Conservation (phyloP, 2,797 vertebrate genomes). For the Gymnoscopelus braueri region DNA sequence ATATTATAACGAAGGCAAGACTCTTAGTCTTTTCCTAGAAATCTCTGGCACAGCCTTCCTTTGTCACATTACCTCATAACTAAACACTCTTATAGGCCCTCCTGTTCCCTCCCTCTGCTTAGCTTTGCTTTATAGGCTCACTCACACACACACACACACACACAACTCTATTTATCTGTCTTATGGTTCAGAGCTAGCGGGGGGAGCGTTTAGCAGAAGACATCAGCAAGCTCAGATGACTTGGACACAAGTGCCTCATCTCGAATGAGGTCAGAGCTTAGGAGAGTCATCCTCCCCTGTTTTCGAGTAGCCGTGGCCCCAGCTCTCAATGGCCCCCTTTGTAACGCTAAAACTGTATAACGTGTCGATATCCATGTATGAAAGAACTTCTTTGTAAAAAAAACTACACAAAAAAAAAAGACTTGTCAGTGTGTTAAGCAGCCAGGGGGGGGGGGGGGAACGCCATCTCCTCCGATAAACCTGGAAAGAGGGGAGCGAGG, state of each 20-base stretch:
- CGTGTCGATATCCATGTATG: slow-evolving; percentile 67
- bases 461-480: slow-evolving; percentile 26
- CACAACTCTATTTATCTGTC: slow-evolving; percentile 9
- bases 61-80: slow-evolving; percentile 78
- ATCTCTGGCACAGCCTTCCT: slow-evolving; percentile 71
- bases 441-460: slow-evolving; percentile 9
- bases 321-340: slow-evolving; percentile 66
- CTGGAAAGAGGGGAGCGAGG: not conserved
- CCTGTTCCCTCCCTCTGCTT: slow-evolving; percentile 62
- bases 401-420: slow-evolving; percentile 8
- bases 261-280: slow-evolving; percentile 48
- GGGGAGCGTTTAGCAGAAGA: slow-evolving; percentile 25
- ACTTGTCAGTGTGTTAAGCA: slow-evolving; percentile 25
- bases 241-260: slow-evolving; percentile 36
- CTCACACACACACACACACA: slow-evolving; percentile 28
- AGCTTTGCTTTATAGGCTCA: slow-evolving; percentile 55
- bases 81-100: slow-evolving; percentile 71
- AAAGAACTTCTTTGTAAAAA: slow-evolving; percentile 68
- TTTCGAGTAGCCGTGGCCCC: slow-evolving; percentile 62
- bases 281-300: slow-evolving; percentile 60
- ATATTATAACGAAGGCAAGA: slow-evolving; percentile 64
- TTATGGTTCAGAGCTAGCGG: slow-evolving; percentile 6
- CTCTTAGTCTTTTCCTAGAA: slow-evolving; percentile 80
- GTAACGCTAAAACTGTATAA: slow-evolving; percentile 56
- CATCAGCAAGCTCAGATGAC: slow-evolving; percentile 62